Conservation (phyloP, 2,797 vertebrate genomes). For the Sus cebifrons region DNA sequence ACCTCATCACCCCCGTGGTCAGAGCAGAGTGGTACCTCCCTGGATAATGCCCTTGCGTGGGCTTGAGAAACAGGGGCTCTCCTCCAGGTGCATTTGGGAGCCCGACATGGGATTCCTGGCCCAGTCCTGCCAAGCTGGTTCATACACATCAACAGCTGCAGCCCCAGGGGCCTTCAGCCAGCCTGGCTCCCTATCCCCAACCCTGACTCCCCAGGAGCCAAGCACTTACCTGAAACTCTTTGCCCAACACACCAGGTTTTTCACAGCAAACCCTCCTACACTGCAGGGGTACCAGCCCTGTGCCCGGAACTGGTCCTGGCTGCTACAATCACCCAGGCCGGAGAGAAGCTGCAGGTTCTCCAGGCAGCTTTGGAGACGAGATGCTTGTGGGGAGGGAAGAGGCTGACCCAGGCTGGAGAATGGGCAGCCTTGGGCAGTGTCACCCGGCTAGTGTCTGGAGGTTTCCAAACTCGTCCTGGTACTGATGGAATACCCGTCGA, state of each 20-base stretch:
- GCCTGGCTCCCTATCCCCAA: background rate
- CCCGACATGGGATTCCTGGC: background rate
- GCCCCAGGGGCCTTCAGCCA: background rate
- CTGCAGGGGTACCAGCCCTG: too few relatives aligned
- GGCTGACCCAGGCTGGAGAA: background rate
- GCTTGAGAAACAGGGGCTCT: background rate
- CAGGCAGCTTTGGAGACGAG: background rate
- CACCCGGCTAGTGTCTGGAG: background rate
- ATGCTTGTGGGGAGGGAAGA: background rate
- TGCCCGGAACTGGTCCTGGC: background rate
- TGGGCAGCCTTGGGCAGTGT: background rate
- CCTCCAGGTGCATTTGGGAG: background rate
- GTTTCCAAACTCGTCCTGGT: background rate
- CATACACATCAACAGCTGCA: rapidly evolving
- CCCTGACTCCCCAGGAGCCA: background rate
- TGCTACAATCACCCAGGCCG: rapidly evolving
- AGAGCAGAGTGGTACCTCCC: background rate
- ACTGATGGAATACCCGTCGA: background rate
- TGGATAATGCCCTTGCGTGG: background rate
- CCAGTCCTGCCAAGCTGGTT: background rate
- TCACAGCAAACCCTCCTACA: background rate
- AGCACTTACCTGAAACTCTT: background rate
- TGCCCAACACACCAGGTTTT: background rate
- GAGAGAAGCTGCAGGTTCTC: background rate
- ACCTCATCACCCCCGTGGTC: background rate